A percentile compares a stretch with the other conserved stretches of the same genome.
These are phyloP conservation scores for Corvus hawaiiensis DNA, from an alignment of 2,113 vertebrate species.

Conservation along the genomic window DNA sequence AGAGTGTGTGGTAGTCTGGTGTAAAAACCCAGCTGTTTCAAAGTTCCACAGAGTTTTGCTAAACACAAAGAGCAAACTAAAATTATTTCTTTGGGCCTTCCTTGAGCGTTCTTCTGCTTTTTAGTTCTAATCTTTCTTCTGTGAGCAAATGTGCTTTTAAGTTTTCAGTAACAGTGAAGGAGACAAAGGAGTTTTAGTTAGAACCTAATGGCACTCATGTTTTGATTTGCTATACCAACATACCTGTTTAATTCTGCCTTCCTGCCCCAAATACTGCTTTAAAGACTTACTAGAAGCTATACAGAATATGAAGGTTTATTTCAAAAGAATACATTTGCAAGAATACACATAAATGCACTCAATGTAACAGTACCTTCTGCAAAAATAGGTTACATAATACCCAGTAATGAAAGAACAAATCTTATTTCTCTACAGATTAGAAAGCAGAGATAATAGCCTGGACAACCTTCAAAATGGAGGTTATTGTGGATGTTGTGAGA, in stretches of 20 bases:
- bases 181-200: background rate
- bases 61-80: background rate
- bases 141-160: background rate
- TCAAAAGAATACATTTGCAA: conserved; percentile 81
- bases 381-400: conserved; percentile 85
- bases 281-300: conserved; percentile 69
- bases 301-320: conserved; percentile 85
- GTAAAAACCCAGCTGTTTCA: background rate
- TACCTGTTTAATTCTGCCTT: background rate
- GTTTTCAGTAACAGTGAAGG: background rate
- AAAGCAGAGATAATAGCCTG: conserved; percentile 67
- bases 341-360: conserved; percentile 79
- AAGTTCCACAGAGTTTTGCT: background rate
- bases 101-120: fast-evolving
- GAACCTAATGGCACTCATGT: background rate
- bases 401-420: conserved; percentile 76
- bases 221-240: background rate
- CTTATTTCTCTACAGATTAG: conserved; percentile 72
- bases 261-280: conserved; percentile 6
- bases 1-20: background rate
- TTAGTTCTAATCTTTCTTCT: background rate
- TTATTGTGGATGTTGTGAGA: conserved; percentile 51
- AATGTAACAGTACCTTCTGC: conserved; percentile 82
- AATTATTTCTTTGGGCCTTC: background rate
- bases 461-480: conserved; percentile 70